Percentiles rank a stretch among this genome's conserved stretches.
Conservation (phyloP, 2,888 invertebrate genomes). For the Tubiluchus corallicola region DNA sequence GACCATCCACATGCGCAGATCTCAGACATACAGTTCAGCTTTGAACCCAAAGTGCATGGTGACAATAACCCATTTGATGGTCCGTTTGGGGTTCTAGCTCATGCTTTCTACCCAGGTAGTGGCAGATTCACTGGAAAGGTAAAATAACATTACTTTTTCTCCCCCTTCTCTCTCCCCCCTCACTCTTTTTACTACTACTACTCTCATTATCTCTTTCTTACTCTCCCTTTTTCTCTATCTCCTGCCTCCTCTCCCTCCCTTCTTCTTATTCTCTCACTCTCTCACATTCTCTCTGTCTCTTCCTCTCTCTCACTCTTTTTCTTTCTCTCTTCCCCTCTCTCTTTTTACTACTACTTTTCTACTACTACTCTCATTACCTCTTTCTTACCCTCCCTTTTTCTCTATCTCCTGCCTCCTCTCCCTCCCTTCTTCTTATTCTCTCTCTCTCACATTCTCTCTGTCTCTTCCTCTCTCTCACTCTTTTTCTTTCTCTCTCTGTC, state of each 20-base stretch:
- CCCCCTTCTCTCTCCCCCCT: too few species aligned
- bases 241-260: too few species aligned
- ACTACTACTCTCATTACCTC: neutral
- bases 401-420: neutral
- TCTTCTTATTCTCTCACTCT: too few species aligned
- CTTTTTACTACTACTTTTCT: neutral
- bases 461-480: conserved; percentile 1
- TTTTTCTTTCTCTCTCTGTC: conserved; percentile 1
- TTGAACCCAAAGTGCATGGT: neutral
- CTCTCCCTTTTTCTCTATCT: too few species aligned
- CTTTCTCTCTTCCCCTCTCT: conserved; percentile 3
- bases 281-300: too few species aligned
- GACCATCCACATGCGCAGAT: neutral
- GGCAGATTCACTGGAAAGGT: conserved; percentile 1
- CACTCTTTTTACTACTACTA: too few species aligned
- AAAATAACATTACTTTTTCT: too few species aligned
- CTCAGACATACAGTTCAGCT: neutral
- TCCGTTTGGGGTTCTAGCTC: neutral
- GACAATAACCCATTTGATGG: neutral
- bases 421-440: conserved; percentile 1
- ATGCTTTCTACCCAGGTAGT: neutral
- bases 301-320: conserved; percentile 1
- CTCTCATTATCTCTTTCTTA: too few species aligned
- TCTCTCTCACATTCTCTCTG: neutral
- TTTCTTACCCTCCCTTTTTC: conserved; percentile 1